A percentile compares a stretch with the other conserved stretches of the same genome.
Evolutionary conservation across 2,888 invertebrate genomes (phyloP).

Genomic region (Chaetoderma sp.): DNA sequence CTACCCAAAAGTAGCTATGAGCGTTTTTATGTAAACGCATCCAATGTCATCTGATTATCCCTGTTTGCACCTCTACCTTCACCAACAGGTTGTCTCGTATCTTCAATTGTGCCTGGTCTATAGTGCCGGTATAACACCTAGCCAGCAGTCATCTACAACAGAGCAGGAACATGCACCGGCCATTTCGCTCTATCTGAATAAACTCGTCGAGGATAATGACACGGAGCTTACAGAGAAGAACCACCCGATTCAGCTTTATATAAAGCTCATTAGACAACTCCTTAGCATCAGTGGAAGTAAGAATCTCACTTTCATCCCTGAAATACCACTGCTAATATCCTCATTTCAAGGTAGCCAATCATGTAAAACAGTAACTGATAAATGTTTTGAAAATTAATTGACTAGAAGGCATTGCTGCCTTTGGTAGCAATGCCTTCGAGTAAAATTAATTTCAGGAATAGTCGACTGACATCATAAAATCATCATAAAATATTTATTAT

Average conservation of each 20-base stretch:
- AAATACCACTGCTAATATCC: no score
- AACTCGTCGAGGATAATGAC: slow-evolving; percentile 73
- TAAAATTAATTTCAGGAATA: no score
- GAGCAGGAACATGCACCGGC: slow-evolving; percentile 61
- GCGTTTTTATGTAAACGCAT: background rate
- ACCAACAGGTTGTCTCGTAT: slow-evolving; percentile 70
- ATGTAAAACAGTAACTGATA: no score
- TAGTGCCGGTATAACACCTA: slow-evolving; percentile 72
- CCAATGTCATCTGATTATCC: background rate
- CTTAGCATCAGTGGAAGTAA: slow-evolving; percentile 76
- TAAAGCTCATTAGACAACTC: slow-evolving; percentile 57
- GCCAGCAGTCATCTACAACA: slow-evolving; percentile 50
- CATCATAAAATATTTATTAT: no score
- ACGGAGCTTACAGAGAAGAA: slow-evolving; percentile 15
- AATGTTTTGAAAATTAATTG: no score
- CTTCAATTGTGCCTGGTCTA: slow-evolving; percentile 83
- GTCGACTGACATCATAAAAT: no score
- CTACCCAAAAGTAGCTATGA: no score
- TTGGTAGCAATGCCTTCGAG: no score
- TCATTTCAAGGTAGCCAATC: no score
- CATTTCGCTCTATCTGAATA: slow-evolving; percentile 74
- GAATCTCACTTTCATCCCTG: background rate
- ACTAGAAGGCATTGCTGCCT: no score
- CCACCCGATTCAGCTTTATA: slow-evolving; percentile 60
- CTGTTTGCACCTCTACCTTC: background rate